Base-by-base conservation (phyloP, 2,888 invertebrate species). In the Elysia crispata region DNA sequence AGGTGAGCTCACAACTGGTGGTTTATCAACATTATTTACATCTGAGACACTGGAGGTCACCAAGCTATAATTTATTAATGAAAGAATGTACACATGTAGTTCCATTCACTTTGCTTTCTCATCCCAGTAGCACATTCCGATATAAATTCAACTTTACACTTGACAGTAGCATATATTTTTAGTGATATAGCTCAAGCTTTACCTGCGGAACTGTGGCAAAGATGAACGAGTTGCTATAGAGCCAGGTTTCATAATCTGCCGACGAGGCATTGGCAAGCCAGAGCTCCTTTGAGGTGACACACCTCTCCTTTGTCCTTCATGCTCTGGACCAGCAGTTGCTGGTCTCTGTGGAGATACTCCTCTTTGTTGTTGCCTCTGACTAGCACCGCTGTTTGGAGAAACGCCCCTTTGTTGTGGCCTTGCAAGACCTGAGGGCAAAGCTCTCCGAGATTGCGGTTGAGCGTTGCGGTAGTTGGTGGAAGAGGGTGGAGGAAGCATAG, bases 211-310 rank as follows among this genome's bases (percentile, higher is more conserved):
- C 54, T 86, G 82, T 13, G 89, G 88, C 18, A 90, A 80, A 25
- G 87, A 86, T 13, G 87, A 84, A 28, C 86, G 81, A 31, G 83
- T 76, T 30, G 84, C 84, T 18, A 82, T 77, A 30, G 86, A 84
- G 5, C 41, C 41, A 41, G 87, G 85, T 18, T 89, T 88, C 67
- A 89, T 87, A 18, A 88, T 85, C 31, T 87, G 83, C 31, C 88
- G 79, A n/a, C 83, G 82, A 18, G 89, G 89, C n/a, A 85, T 86
- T 28, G 89, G 89, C 50, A 90, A 85, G 62, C 89, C 89, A 75
- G 85, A 86, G 66, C 87, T 82, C 73, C 86, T 85, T 28, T 89
- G 90, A 18, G 89, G 89, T 11, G 86, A 79, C 6, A 87, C 86
- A 41, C 88, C 82, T 87, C 77, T 30, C 18, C 60, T 30, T 54